Conservation (phyloP, 2,797 vertebrate species). For the Myripristis jacobus region DNA sequence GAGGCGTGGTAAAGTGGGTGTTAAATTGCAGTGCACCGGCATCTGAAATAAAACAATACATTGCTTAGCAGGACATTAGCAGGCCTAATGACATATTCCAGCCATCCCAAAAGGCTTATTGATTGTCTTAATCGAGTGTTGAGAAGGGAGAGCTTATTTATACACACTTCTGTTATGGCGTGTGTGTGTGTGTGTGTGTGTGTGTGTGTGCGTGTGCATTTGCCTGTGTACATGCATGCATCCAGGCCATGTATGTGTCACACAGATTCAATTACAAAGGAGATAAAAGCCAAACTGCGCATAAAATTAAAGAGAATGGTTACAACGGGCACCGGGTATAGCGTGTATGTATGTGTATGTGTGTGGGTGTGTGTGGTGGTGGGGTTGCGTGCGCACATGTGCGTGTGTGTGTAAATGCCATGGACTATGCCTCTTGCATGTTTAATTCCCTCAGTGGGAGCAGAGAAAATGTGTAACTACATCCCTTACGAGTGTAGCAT, state of each 20-base stretch:
- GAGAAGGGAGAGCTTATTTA: constrained; percentile 53
- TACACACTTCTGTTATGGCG: constrained; percentile 28
- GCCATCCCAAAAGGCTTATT: constrained; percentile 62
- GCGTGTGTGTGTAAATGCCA: constrained; percentile 29
- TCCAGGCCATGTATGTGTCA: background rate
- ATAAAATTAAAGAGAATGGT: constrained; percentile 59
- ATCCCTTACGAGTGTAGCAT: constrained; percentile 21
- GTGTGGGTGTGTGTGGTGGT: background rate
- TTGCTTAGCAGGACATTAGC: constrained; percentile 71
- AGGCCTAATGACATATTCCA: constrained; percentile 66
- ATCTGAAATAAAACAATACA: constrained; percentile 66
- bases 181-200: constrained; percentile 28
- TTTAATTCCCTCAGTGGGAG: constrained; percentile 26
- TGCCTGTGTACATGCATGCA: too few relatives aligned
- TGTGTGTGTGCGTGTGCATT: constrained; percentile 12
- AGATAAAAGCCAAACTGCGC: constrained; percentile 45
- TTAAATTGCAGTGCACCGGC: constrained; percentile 62
- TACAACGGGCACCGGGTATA: constrained; percentile 1
- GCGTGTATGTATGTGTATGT: background rate
- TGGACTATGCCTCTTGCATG: constrained; percentile 34
- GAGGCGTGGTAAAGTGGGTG: constrained; percentile 56
- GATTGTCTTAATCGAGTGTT: constrained; percentile 71
- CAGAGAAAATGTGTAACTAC: constrained; percentile 36
- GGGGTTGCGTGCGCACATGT: background rate
- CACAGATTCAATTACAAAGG: constrained; percentile 16